These are phyloP conservation scores for Cephalopholis sonnerati DNA, from an alignment of 2,113 vertebrate genomes.

Conservation along the genomic window DNA sequence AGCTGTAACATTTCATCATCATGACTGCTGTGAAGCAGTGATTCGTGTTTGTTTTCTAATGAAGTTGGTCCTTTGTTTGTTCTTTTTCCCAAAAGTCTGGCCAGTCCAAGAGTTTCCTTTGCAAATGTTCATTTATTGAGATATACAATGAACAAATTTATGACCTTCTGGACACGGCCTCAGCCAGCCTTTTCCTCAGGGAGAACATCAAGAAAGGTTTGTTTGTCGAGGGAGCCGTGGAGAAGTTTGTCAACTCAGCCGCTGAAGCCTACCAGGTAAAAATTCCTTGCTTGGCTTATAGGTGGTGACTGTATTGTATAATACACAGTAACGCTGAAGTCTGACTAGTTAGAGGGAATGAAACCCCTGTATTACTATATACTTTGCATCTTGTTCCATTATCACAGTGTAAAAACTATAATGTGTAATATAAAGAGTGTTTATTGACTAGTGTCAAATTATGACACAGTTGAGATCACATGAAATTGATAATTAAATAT, in stretches of 20 bases:
- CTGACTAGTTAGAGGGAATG: not conserved
- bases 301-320: not conserved
- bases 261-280: constrained; percentile 95
- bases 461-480: not conserved
- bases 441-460: not conserved
- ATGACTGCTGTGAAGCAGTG: not conserved
- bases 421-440: not conserved
- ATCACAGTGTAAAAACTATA: not conserved
- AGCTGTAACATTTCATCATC: constrained; percentile 10
- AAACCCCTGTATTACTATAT: not conserved
- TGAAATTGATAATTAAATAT: not conserved
- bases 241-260: constrained; percentile 93
- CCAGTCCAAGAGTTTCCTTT: constrained; percentile 92
- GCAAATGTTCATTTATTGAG: constrained; percentile 98
- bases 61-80: constrained; percentile 18
- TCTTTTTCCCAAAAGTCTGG: constrained; percentile 83
- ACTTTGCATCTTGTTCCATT: not conserved
- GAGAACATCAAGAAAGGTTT: constrained; percentile 98
- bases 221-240: constrained; percentile 94
- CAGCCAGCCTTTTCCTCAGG: constrained; percentile 91
- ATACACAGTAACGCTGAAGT: not conserved
- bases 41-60: constrained; percentile 19
- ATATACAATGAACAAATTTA: constrained; percentile 99
- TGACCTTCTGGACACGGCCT: constrained; percentile 95
- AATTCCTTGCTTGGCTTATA: not conserved